phyloP scores from a whole-genome alignment of 2,888 invertebrate genomes.

The Drosophila lacicola region DNA sequence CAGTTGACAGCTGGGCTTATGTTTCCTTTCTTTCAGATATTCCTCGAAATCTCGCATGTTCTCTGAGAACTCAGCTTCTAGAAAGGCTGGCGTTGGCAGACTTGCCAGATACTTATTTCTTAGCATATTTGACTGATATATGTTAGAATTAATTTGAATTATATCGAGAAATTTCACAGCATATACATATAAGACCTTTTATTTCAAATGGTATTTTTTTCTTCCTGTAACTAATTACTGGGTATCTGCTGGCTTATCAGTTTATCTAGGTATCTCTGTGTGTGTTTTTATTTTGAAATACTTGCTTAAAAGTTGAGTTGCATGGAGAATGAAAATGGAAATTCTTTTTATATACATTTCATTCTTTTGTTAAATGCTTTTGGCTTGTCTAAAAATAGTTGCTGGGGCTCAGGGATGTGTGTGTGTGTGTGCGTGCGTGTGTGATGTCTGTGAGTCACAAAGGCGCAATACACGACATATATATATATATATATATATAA shows the following conservation, averaged over 20 bases:
- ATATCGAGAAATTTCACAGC: too few species aligned
- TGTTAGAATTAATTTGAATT: too few species aligned
- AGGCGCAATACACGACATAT: constrained; percentile 43
- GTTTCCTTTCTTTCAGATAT: too few species aligned
- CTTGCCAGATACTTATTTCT: too few species aligned
- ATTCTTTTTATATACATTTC: constrained; percentile 43
- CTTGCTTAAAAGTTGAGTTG: constrained; percentile 34
- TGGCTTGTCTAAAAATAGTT: constrained; percentile 59
- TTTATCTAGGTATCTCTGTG: background rate
- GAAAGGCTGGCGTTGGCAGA: too few species aligned
- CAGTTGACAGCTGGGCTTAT: too few species aligned
- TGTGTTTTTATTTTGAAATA: constrained; percentile 25
- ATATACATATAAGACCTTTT: too few species aligned
- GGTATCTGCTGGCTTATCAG: constrained; percentile 2
- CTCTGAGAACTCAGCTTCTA: too few species aligned
- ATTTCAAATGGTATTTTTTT: too few species aligned
- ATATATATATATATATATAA: background rate
- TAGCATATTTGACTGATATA: too few species aligned
- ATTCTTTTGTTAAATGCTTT: constrained; percentile 60
- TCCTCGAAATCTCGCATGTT: too few species aligned
- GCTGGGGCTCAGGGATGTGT: background rate
- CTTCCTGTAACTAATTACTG: background rate
- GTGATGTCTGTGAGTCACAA: constrained; percentile 37
- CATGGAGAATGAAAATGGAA: constrained; percentile 59
- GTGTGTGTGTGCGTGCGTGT: constrained; percentile 4